These are phyloP conservation scores for Idris sp. DNA, from an alignment of 1,140 invertebrate genomes.

Conservation along the genomic window DNA sequence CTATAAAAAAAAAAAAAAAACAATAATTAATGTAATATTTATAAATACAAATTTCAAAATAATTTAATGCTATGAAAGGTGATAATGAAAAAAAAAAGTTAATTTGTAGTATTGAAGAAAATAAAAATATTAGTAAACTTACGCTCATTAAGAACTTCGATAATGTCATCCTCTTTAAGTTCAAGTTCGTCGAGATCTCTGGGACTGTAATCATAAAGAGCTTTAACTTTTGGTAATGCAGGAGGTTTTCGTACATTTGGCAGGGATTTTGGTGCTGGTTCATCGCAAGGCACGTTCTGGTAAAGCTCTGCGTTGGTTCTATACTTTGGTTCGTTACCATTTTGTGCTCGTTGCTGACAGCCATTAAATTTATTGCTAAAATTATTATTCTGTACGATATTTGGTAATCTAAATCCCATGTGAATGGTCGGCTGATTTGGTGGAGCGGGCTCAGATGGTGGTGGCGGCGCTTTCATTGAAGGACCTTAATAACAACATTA, in stretches of 20 bases:
- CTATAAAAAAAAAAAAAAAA: no score
- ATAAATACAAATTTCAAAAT: no score
- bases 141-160: constrained; percentile 85
- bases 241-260: constrained; percentile 68
- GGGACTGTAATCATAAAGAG: constrained; percentile 84
- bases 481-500: no score
- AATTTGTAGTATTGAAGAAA: no score
- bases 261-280: constrained; percentile 65
- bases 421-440: constrained; percentile 75
- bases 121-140: no score
- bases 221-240: constrained; percentile 79
- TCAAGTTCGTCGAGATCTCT: constrained; percentile 84
- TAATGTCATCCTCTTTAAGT: constrained; percentile 82
- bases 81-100: no score
- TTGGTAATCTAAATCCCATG: constrained; percentile 66
- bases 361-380: constrained; percentile 8
- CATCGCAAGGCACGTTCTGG: constrained; percentile 36
- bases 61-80: no score
- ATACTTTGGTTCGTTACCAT: constrained; percentile 20
- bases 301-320: constrained; percentile 35
- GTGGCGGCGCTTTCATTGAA: constrained; percentile 76
- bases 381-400: constrained; percentile 29
- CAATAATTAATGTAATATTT: no score
- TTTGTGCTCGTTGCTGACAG: constrained; percentile 7
- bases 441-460: constrained; percentile 79